These are phyloP conservation scores for Exephanes ischioxanthus DNA, from an alignment of 2,888 invertebrate species.

Conservation along the genomic window DNA sequence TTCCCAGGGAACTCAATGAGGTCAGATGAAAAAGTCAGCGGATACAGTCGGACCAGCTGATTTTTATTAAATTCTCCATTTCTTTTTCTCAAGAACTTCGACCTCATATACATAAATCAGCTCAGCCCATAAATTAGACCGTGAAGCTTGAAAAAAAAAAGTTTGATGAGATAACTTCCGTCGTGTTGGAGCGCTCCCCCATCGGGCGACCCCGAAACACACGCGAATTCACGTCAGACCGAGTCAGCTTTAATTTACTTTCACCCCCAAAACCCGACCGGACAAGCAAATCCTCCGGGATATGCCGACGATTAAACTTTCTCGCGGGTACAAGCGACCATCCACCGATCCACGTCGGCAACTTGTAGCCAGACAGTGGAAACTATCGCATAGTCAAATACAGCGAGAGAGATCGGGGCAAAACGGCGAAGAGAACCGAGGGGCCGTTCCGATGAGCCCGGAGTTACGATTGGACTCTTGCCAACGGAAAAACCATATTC, in stretches of 20 bases:
- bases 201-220: not conserved
- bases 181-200: not conserved
- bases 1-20: constrained; percentile 54
- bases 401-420: not conserved
- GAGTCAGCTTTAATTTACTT: not conserved
- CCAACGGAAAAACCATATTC: not conserved
- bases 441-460: not conserved
- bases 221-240: not conserved
- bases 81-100: constrained; percentile 1
- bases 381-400: constrained; percentile 9
- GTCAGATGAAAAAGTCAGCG: constrained; percentile 52
- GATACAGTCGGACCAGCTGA: constrained; percentile 3
- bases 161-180: not conserved
- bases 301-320: constrained; percentile 3
- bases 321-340: not conserved
- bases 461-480: not conserved
- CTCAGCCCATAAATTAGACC: not conserved
- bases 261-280: not conserved
- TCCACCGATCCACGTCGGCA: not conserved
- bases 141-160: not conserved
- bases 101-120: constrained; percentile 20
- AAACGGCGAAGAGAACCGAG: not conserved
- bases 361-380: not conserved
- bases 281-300: not conserved
- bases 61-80: constrained; percentile 34